phyloP scores from a whole-genome alignment of 2,888 invertebrate genomes.

The Sinopyrophorus schimmeli region DNA sequence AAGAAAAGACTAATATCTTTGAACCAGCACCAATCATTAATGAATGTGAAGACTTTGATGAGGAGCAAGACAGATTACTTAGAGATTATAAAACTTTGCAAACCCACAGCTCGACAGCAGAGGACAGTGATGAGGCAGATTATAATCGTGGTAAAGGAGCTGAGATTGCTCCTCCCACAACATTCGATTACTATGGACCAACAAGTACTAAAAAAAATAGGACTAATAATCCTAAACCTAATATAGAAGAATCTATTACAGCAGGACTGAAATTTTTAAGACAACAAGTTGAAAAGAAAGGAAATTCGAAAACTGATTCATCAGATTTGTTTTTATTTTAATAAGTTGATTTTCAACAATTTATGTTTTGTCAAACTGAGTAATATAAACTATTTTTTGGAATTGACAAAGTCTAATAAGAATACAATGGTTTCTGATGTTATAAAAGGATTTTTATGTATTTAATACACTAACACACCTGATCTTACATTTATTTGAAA shows the following conservation, averaged over 20 bases:
- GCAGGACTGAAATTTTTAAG: constrained; percentile 61
- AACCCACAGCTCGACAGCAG: background rate
- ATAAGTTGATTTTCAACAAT: too few relatives aligned
- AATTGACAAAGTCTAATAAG: too few relatives aligned
- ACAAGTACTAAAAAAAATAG: constrained; percentile 40
- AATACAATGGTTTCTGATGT: too few relatives aligned
- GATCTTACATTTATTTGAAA: too few relatives aligned
- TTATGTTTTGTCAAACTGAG: too few relatives aligned
- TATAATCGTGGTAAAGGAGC: constrained; percentile 47
- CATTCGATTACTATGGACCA: constrained; percentile 67
- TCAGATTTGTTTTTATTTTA: constrained; percentile 36
- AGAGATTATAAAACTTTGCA: constrained; percentile 30
- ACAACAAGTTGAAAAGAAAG: constrained; percentile 58
- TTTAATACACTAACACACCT: too few relatives aligned
- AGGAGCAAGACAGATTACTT: constrained; percentile 36
- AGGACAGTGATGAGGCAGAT: constrained; percentile 8
- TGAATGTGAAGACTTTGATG: constrained; percentile 37
- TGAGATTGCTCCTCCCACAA: constrained; percentile 69
- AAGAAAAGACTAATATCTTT: background rate
- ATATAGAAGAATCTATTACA: constrained; percentile 59
- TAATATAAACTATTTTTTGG: too few relatives aligned
- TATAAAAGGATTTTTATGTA: too few relatives aligned
- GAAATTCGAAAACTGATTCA: constrained; percentile 29
- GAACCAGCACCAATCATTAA: constrained; percentile 39
- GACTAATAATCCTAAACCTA: constrained; percentile 12